phyloP scores from a whole-genome alignment of 2,113 vertebrate genomes.

The Pao palembangensis region DNA sequence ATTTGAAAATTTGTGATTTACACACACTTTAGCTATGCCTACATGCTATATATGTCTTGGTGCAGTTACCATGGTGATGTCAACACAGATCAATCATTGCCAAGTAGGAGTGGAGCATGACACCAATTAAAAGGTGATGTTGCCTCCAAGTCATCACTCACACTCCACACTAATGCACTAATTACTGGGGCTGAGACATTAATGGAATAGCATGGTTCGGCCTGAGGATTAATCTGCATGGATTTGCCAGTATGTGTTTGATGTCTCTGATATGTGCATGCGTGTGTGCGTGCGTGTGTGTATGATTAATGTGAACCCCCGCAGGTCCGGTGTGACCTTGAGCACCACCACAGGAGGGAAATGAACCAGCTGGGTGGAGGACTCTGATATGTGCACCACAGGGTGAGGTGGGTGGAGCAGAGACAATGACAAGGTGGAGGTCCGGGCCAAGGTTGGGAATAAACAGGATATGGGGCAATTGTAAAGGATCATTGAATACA shows the following conservation, averaged over 20 bases:
- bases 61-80: slow-evolving; percentile 56
- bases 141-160: slow-evolving; percentile 70
- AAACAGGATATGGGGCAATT: slow-evolving; percentile 17
- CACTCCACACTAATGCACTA: slow-evolving; percentile 71
- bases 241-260: slow-evolving; percentile 34
- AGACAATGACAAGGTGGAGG: slow-evolving; percentile 14
- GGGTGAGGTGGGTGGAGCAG: slow-evolving; percentile 6
- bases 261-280: slow-evolving; percentile 10
- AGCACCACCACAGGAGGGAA: slow-evolving; percentile 60
- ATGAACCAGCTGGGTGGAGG: slow-evolving; percentile 55
- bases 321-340: slow-evolving; percentile 60
- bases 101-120: slow-evolving; percentile 68
- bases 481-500: slow-evolving; percentile 35
- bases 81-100: slow-evolving; percentile 68
- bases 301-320: slow-evolving; percentile 62
- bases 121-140: slow-evolving; percentile 77
- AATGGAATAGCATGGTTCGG: slow-evolving; percentile 73
- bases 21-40: slow-evolving; percentile 31
- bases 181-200: slow-evolving; percentile 73
- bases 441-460: slow-evolving; percentile 46
- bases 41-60: slow-evolving; percentile 52
- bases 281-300: slow-evolving; percentile 22
- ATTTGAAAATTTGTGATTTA: slow-evolving; percentile 66
- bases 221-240: slow-evolving; percentile 72
- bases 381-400: slow-evolving; percentile 33